Conservation (phyloP, 2,113 vertebrate genomes). For the Gavialis gangeticus region DNA sequence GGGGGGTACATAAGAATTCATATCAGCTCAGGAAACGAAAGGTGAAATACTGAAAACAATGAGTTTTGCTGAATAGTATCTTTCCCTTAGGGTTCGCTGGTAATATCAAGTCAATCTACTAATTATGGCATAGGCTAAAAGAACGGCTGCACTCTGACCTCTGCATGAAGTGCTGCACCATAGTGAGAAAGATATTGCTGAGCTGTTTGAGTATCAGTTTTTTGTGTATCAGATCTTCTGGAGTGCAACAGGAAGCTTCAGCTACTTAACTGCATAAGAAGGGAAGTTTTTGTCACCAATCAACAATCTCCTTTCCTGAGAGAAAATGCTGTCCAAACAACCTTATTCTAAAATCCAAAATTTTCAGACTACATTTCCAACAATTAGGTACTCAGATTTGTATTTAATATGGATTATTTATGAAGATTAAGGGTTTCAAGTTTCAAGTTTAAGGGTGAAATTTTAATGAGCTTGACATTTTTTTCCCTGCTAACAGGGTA, state of each 20-base stretch:
- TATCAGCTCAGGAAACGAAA: too few relatives aligned
- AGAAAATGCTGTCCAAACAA: background rate
- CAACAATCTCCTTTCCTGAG: background rate
- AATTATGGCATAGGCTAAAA: background rate
- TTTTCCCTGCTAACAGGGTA: too few relatives aligned
- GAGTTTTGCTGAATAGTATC: background rate
- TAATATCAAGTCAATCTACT: background rate
- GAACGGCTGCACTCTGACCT: background rate
- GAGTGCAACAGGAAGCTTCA: background rate
- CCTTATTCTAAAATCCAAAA: background rate
- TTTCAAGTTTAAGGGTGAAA: background rate
- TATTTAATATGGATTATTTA: background rate
- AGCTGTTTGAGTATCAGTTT: background rate
- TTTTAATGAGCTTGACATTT: too few relatives aligned
- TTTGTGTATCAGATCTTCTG: background rate
- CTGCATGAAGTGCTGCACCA: background rate
- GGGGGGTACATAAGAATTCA: background rate
- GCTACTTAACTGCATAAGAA: background rate
- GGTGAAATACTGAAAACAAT: background rate
- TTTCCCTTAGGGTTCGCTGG: background rate
- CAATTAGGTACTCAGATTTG: background rate
- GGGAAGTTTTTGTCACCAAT: background rate
- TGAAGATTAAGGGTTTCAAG: background rate
- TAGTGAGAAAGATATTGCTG: background rate
- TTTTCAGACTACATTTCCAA: background rate